Base-by-base conservation (phyloP, 2,113 vertebrate species). In the Lamprotornis superbus region DNA sequence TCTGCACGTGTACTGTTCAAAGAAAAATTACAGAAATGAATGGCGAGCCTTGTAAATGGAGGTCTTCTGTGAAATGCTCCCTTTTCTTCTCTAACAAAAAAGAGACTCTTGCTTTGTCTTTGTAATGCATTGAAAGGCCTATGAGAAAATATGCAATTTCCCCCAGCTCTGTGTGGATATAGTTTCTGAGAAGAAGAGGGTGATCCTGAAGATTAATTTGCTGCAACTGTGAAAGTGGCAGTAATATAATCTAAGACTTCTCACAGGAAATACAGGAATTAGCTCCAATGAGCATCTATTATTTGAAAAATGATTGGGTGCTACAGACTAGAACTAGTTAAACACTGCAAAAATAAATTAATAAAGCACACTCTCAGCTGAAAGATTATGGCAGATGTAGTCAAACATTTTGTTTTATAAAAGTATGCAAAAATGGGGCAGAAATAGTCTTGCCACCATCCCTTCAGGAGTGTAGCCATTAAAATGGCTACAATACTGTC, bases 121-220 rank as follows among this genome's bases (percentile, higher is more conserved):
- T 31, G 6, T 33, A 60, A 7, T 20, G 18, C 50, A 33, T 60
- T 57, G 50, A 86, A 81, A 53, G 47, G 37, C 7, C 37, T 83
- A 7, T 22, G 15, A 61, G 33, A 61, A 81, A 39, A 23, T 3
- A 27, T 0, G 1, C 9, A 16, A 0, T 53, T 81, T 31, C 18
- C 64, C 31, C 23, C 23, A 78, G 52, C 44, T 35, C 18, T 68
- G 16, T 47, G 25, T 70, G 31, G 76, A 12, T 35, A 10, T 10
- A 35, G 18, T 19, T 31, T 70, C 42, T 75, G 47, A 91, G 76
- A 50, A 91, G 76, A 50, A 31, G 59, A 87, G 49, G n/a, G 30
- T 50, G 27, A 78, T 68, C 52, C 56, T 52, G 42, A 64, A 68
- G n/a, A 44, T 75, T 31, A 59, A 37, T 71, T n/a, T 82, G 44